Conservation (phyloP, 2,888 invertebrate species). For the Argyra leucocephala region DNA sequence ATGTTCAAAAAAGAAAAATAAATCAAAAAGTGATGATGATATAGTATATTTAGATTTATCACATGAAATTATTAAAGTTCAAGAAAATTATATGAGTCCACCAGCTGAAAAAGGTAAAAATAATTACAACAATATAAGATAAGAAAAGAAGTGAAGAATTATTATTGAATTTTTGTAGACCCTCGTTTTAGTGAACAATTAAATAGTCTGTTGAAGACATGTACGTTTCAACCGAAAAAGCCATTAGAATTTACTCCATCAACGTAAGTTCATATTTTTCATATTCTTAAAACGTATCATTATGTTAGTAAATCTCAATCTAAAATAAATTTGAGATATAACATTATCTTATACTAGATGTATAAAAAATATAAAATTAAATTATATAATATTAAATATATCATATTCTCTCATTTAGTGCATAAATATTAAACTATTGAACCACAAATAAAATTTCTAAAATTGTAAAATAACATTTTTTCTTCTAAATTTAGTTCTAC, state of each 20-base stretch:
- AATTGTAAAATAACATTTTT: not conserved
- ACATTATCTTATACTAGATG: no score
- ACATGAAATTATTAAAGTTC: conserved; percentile 33
- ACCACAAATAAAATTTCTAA: no score
- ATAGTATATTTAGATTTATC: conserved; percentile 38
- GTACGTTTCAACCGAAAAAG: conserved; percentile 29
- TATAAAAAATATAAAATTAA: no score
- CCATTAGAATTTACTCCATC: conserved; percentile 30
- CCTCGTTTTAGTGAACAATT: conserved; percentile 28
- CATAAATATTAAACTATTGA: no score
- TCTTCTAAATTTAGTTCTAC: conserved; percentile 16
- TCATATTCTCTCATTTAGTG: no score
- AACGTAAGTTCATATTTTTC: not conserved
- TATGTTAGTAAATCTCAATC: no score
- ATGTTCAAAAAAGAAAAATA: conserved; percentile 13
- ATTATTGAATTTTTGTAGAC: conserved; percentile 26
- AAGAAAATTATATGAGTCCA: conserved; percentile 25
- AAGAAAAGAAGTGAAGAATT: no score
- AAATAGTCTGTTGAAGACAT: conserved; percentile 32
- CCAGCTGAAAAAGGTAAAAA: conserved; percentile 29
- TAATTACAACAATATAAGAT: no score
- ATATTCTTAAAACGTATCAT: no score
- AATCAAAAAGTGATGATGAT: conserved; percentile 18
- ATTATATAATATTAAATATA: no score
- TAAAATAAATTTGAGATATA: no score